phyloP scores from a whole-genome alignment of 2,113 vertebrate genomes.

The Penelope pileata region DNA sequence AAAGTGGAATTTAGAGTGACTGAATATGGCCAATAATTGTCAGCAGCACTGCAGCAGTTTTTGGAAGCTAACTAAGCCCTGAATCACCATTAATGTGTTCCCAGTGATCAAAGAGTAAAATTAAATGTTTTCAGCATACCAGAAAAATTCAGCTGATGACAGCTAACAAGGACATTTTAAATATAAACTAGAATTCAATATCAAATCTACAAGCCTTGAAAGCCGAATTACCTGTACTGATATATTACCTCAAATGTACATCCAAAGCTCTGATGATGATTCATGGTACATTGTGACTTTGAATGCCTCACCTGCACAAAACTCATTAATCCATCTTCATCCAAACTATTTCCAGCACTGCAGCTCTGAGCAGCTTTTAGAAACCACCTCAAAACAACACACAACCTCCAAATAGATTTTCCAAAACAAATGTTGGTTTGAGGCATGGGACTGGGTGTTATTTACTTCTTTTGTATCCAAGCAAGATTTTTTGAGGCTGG shows the following conservation, averaged over 20 bases:
- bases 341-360: not conserved
- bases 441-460: not conserved
- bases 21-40: not conserved
- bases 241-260: not conserved
- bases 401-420: not conserved
- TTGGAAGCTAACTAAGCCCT: slow-evolving; percentile 1
- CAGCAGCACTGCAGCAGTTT: slow-evolving; percentile 23
- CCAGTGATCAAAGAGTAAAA: slow-evolving; percentile 21
- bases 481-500: not conserved
- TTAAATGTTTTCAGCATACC: not conserved
- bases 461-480: not conserved
- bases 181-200: not conserved
- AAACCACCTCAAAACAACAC: not conserved
- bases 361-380: not conserved
- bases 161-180: not conserved
- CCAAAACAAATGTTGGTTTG: not conserved
- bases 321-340: not conserved
- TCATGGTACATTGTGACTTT: not conserved
- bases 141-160: not conserved
- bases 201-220: slow-evolving; percentile 10
- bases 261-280: not conserved
- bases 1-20: not conserved
- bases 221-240: not conserved
- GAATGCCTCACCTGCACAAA: not conserved
- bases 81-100: slow-evolving; percentile 30